These are phyloP conservation scores for Leptonema lineaticorne DNA, from an alignment of 1,140 invertebrate species.

Conservation along the genomic window DNA sequence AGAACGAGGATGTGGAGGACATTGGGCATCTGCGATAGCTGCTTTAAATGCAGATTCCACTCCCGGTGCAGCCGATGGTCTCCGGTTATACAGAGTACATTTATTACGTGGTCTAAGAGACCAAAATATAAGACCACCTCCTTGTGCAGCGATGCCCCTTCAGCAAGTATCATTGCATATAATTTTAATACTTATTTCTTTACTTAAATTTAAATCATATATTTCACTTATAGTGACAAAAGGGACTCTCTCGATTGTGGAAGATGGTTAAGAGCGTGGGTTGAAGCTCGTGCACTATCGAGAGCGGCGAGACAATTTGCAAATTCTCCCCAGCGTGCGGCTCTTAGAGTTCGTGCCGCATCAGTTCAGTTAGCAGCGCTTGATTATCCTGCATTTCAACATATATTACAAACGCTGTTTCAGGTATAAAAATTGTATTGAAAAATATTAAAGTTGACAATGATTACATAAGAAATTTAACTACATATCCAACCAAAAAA, in stretches of 20 bases:
- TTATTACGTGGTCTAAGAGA: constrained; percentile 15
- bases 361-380: constrained; percentile 37
- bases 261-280: constrained; percentile 29
- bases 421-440: constrained; percentile 32
- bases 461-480: background rate
- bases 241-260: constrained; percentile 1
- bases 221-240: background rate
- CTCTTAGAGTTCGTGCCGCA: constrained; percentile 34
- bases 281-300: constrained; percentile 31
- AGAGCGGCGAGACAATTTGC: constrained; percentile 28
- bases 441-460: background rate
- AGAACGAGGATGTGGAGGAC: constrained; percentile 34
- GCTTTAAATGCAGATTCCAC: background rate
- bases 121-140: constrained; percentile 27
- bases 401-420: constrained; percentile 37
- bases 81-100: constrained; percentile 30
- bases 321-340: constrained; percentile 34
- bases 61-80: constrained; percentile 24
- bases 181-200: no score
- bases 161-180: constrained; percentile 16
- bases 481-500: background rate
- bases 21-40: constrained; percentile 25
- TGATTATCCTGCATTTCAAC: constrained; percentile 39
- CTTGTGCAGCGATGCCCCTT: constrained; percentile 29
- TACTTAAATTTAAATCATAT: background rate